Evolutionary conservation across 2,888 invertebrate species (phyloP), one percentile per base, ranked within the genome.

Genomic region (Unio delphinus): DNA sequence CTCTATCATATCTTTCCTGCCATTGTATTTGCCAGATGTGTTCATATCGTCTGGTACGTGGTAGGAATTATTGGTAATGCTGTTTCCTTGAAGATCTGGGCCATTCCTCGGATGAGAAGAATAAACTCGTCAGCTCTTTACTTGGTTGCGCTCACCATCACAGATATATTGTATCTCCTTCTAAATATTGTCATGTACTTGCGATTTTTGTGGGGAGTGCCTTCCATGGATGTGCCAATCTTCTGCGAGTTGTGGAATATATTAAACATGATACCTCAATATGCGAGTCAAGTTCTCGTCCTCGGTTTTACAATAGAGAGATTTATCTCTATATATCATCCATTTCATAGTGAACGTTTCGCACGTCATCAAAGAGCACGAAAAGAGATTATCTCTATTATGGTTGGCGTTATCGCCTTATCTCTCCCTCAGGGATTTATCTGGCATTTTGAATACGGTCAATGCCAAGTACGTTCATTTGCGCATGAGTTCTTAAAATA

Each of bases 221-320:
- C 78, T 1, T 80, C 82, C 0, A 72, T 85, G 18, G 79, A 83
- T 58, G 71, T 76, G 4, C 82, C 82, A 4, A 83, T 78, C 5
- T 73, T 86, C 71, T 89, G 89, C 69, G 85, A 86, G 61, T 72
- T 76, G 7, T 88, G 87, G 81, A 86, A 86, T 67, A 74, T 89
- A 6, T 63, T 88, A 23, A 85, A 81, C 65, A 78, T 87, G 74
- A 80, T 82, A 62, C 81, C 84, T 17, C 87, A 88, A 71, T 89
- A 89, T 74, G 76, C 87, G 30, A 86, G 87, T 23, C 83, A 88
- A 11, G 69, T 89, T 11, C 80, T 89, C 1, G 88, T 89, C 1
- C 80, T 88, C 45, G 88, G 86, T 45, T 89, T 89, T 71, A 89
- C 88, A 0, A 77, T 86, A 4, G 89, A 89, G 68, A 72, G 88